phyloP scores from a whole-genome alignment of 2,888 invertebrate genomes.

The Ephialtes manifestator region DNA sequence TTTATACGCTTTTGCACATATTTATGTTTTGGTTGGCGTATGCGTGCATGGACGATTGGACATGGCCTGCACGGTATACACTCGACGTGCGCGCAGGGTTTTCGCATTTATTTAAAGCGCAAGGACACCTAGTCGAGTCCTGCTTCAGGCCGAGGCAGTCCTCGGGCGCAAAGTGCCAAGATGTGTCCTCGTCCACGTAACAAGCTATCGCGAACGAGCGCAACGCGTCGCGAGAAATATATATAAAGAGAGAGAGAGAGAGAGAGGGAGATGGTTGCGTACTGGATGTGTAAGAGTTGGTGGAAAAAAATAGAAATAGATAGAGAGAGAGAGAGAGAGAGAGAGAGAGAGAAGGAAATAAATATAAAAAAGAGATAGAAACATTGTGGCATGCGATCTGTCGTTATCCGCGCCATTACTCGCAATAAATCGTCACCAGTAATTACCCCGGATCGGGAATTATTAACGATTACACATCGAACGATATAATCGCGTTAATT shows the following conservation, averaged over 20 bases:
- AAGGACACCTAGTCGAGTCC: conserved; percentile 84
- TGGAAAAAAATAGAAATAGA: conserved; percentile 1
- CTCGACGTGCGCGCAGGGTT: conserved; percentile 74
- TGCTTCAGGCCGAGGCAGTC: conserved; percentile 74
- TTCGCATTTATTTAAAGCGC: conserved; percentile 84
- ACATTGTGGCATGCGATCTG: conserved; percentile 57
- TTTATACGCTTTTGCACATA: conserved; percentile 44
- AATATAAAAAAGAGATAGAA: background rate
- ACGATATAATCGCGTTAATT: conserved; percentile 81
- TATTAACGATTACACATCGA: conserved; percentile 80
- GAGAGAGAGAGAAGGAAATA: conserved; percentile 30
- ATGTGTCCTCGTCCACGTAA: conserved; percentile 83
- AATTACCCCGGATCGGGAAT: conserved; percentile 79
- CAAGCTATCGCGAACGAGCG: conserved; percentile 71
- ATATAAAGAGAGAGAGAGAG: conserved; percentile 19
- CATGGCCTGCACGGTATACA: conserved; percentile 56
- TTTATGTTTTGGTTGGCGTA: conserved; percentile 42
- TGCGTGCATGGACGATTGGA: conserved; percentile 62
- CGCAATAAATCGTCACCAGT: conserved; percentile 80
- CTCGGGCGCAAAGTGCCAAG: conserved; percentile 82
- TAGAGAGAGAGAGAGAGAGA: conserved; percentile 27
- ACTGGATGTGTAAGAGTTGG: conserved; percentile 39
- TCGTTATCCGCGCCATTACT: conserved; percentile 79
- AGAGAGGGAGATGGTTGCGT: conserved; percentile 41
- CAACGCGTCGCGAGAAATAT: conserved; percentile 54